phyloP scores from a whole-genome alignment of 1,140 invertebrate genomes.

The Cotesia glomerata region DNA sequence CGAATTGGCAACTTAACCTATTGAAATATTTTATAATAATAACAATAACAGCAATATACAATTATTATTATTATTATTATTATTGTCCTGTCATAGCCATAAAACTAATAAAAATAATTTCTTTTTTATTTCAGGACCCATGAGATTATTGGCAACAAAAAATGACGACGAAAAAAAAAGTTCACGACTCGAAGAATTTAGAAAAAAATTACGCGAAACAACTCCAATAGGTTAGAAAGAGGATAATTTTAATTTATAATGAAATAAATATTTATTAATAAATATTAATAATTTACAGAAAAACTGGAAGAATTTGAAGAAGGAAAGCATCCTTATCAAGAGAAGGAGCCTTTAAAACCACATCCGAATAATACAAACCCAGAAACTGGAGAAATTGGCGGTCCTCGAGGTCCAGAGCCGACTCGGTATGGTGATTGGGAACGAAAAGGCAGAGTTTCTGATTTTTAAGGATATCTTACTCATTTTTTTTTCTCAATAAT shows the following conservation, averaged over 20 bases:
- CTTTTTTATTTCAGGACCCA: slow-evolving; percentile 29
- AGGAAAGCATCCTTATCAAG: slow-evolving; percentile 77
- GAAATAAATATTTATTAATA: not conserved
- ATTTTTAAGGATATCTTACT: slow-evolving; percentile 74
- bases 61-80: not conserved
- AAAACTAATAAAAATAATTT: not conserved
- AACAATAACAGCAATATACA: not conserved
- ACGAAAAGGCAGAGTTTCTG: slow-evolving; percentile 93
- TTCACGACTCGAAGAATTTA: slow-evolving; percentile 54
- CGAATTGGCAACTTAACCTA: slow-evolving; percentile 4
- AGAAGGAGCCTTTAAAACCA: slow-evolving; percentile 83
- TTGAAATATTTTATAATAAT: not conserved
- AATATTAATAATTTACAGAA: slow-evolving; percentile 53
- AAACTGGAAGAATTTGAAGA: slow-evolving; percentile 72
- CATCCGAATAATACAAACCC: slow-evolving; percentile 92
- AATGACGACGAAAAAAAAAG: slow-evolving; percentile 44
- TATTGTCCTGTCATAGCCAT: too few species aligned
- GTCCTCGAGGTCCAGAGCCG: slow-evolving; percentile 95
- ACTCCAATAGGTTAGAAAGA: slow-evolving; percentile 54
- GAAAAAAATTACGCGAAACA: slow-evolving; percentile 58
- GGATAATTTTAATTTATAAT: not conserved
- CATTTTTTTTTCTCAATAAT: not conserved
- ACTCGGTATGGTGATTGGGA: slow-evolving; percentile 99
- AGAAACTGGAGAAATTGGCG: slow-evolving; percentile 90
- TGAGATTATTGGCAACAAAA: slow-evolving; percentile 39